Base-by-base conservation (phyloP, 2,888 invertebrate species). In the Aricia artaxerxes region DNA sequence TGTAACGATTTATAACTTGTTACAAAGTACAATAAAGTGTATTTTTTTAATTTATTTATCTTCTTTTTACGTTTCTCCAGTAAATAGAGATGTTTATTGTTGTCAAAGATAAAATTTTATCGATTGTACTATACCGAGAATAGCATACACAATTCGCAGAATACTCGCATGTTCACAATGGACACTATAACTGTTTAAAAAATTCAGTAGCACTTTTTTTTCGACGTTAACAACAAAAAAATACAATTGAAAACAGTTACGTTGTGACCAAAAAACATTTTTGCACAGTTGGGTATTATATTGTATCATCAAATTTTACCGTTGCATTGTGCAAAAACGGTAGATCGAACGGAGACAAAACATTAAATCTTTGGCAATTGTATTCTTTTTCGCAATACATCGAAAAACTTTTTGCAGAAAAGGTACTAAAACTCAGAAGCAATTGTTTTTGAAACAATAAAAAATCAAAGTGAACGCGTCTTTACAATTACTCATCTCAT, bases 401-500 rank as follows among this genome's bases (percentile, higher is more conserved):
- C 11, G 9, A 35, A 69, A 69, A 69, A 69, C 11, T 31, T 64
- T 64, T 69, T 16, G 69, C 69, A 69, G 38, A 69, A 69, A 31
- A 38, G 69, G 35, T 38, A 35, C 69, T 35, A 38, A 69, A 38
- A 35, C 13, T 13, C 64, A 4, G 64, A 9, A 11, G 31, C 4
- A 35, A 38, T 69, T 35, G 69, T 69, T 35, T 69, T 69, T 2
- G 0, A 69, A 69, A 13, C 35, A 35, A 13, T 13, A 9, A 38
- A 69, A 69, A 69, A 69, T 13, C 4, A 64, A 31, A 31, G 24
- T 49, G 75, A 44, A 49, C 75, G 49, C 75, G 38, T 38, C 75
- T 49, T 75, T 31, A 75, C 75, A 44, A 75, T 75, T 75, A 49
- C 49, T 49, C 75, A 44, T 49, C 49, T 24, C 75, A 11, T 24